Percentiles rank a stretch among this genome's conserved stretches.
Conservation (phyloP, 2,797 vertebrate genomes). For the Typhlichthys subterraneus region DNA sequence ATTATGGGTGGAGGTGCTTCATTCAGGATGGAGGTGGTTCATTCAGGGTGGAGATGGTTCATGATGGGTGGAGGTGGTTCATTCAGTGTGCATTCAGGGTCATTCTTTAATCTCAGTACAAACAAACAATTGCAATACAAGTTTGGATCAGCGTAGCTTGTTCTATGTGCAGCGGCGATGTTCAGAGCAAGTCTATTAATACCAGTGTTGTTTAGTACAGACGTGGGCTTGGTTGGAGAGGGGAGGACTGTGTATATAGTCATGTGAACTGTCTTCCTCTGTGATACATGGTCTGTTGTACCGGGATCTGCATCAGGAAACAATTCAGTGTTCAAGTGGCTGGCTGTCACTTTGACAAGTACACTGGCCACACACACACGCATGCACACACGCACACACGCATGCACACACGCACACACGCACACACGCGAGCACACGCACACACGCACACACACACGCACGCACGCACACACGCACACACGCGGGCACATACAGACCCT, state of each 20-base stretch:
- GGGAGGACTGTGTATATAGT: not conserved
- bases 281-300: slow-evolving; percentile 41
- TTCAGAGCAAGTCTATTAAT: too few relatives aligned
- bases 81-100: not conserved
- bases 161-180: too few relatives aligned
- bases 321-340: slow-evolving; percentile 32
- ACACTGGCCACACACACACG: slow-evolving; percentile 13
- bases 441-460: slow-evolving; percentile 7
- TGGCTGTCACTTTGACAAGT: slow-evolving; percentile 9
- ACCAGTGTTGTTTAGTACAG: too few relatives aligned
- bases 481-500: not conserved
- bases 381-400: not conserved
- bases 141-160: too few relatives aligned
- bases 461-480: not conserved
- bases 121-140: not conserved
- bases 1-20: too few relatives aligned
- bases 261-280: slow-evolving; percentile 40
- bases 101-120: not conserved
- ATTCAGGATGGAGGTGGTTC: too few relatives aligned
- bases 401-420: not conserved
- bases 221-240: too few relatives aligned
- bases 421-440: not conserved
- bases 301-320: slow-evolving; percentile 37
- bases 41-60: not conserved
- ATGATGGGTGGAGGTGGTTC: too few relatives aligned